Evolutionary conservation across 2,888 invertebrate species (phyloP).

Genomic region (Chaetogeoica ovagalla): DNA sequence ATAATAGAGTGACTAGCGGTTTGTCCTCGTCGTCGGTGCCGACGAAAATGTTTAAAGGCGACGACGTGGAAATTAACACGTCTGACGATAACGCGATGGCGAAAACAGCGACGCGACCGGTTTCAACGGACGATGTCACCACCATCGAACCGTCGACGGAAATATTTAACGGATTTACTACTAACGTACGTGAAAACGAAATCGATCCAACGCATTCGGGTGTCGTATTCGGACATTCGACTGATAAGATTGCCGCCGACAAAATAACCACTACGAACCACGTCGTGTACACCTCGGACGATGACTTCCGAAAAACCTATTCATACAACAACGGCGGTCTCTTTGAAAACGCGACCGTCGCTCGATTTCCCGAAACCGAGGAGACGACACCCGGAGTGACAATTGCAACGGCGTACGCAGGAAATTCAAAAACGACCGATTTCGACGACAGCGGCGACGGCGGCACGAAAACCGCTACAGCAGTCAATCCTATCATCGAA

Average conservation of each 20-base stretch:
- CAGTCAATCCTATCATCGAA: neutral
- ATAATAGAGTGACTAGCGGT: neutral
- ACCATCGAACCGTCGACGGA: neutral
- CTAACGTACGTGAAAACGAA: neutral
- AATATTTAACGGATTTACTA: constrained; percentile 9
- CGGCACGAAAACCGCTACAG: neutral
- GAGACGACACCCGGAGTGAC: neutral
- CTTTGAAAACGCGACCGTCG: neutral
- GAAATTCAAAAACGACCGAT: neutral
- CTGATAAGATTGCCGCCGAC: neutral
- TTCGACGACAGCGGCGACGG: neutral
- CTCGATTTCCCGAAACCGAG: neutral
- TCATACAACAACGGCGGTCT: neutral
- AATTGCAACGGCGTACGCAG: neutral
- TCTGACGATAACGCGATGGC: neutral
- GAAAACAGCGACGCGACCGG: neutral
- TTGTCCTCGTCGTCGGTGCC: constrained; percentile 9
- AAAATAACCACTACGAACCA: neutral
- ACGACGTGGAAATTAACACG: neutral
- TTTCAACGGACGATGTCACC: neutral
- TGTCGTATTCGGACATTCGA: neutral
- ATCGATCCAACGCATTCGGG: neutral
- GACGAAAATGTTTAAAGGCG: constrained; percentile 36
- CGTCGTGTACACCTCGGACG: neutral
- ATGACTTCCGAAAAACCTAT: neutral